Conservation (phyloP, 2,113 vertebrate genomes). For the Myanophis thanlyinensis region DNA sequence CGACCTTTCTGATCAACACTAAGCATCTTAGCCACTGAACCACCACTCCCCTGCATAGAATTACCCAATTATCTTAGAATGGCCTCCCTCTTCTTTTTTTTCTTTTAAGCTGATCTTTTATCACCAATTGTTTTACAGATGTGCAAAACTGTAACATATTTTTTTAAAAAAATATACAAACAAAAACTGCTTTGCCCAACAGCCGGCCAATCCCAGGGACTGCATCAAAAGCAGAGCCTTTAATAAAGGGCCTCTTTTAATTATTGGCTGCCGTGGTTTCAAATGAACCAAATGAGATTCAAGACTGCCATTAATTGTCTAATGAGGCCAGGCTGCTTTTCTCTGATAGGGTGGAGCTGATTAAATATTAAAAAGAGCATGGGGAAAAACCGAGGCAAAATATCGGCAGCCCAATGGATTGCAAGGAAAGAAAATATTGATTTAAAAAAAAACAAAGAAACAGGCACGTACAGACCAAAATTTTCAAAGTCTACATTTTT, state of each 20-base stretch:
- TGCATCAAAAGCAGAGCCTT: constrained; percentile 74
- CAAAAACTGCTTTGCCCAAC: constrained; percentile 71
- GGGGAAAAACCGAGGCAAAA: constrained; percentile 79
- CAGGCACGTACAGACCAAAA: not conserved
- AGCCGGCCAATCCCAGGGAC: constrained; percentile 70
- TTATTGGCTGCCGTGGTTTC: constrained; percentile 85
- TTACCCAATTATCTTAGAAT: constrained; percentile 74
- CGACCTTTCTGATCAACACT: too few relatives aligned
- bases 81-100: not conserved
- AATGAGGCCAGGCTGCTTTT: constrained; percentile 79
- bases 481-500: not conserved
- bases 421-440: not conserved
- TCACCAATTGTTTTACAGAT: constrained; percentile 76
- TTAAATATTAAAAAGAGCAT: constrained; percentile 90
- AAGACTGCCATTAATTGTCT: constrained; percentile 85
- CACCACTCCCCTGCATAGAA: constrained; percentile 66
- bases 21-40: too few relatives aligned
- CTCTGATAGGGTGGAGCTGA: constrained; percentile 82
- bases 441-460: not conserved
- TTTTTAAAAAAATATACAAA: constrained; percentile 67
- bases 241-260: constrained; percentile 82
- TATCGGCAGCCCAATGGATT: constrained; percentile 35
- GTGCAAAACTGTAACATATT: constrained; percentile 69
- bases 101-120: too few relatives aligned
- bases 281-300: constrained; percentile 78